Evolutionary conservation across 1,140 invertebrate species (phyloP).

Genomic region (Pissodes strobi): DNA sequence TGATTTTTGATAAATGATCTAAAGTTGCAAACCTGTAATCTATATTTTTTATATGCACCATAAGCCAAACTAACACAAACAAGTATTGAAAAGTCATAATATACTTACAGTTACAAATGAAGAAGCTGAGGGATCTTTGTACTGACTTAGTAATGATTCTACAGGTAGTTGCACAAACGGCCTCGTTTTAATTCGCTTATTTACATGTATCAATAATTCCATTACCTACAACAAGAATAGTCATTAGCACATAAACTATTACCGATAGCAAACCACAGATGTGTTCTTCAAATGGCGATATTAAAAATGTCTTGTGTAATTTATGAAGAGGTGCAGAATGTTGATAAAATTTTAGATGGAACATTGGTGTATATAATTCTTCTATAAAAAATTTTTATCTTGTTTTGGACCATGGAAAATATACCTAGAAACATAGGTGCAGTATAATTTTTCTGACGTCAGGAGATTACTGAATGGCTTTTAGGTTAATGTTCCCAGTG

Average conservation of each 20-base stretch:
- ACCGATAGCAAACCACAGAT: not conserved
- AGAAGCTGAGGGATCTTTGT: slow-evolving; percentile 76
- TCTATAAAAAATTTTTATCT: no score
- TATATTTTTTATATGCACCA: slow-evolving; percentile 24
- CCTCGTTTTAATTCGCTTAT: slow-evolving; percentile 84
- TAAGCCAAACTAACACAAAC: not conserved
- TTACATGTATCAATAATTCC: slow-evolving; percentile 91
- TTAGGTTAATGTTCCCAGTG: no score
- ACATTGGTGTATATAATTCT: no score
- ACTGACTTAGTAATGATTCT: slow-evolving; percentile 80
- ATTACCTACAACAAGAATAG: slow-evolving; percentile 83
- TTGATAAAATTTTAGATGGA: no score
- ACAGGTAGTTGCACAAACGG: slow-evolving; percentile 84
- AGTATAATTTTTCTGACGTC: no score
- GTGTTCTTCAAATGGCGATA: not conserved
- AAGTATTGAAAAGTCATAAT: not conserved
- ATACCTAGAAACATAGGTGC: no score
- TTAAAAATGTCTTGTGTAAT: not conserved
- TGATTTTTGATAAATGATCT: not conserved
- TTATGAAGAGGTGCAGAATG: no score
- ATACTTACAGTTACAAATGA: slow-evolving; percentile 83
- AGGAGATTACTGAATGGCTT: no score
- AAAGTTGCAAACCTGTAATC: not conserved
- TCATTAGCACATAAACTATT: not conserved
- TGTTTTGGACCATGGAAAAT: no score